Conservation (phyloP, 1,140 invertebrate genomes). For the Drosophila mauritiana region DNA sequence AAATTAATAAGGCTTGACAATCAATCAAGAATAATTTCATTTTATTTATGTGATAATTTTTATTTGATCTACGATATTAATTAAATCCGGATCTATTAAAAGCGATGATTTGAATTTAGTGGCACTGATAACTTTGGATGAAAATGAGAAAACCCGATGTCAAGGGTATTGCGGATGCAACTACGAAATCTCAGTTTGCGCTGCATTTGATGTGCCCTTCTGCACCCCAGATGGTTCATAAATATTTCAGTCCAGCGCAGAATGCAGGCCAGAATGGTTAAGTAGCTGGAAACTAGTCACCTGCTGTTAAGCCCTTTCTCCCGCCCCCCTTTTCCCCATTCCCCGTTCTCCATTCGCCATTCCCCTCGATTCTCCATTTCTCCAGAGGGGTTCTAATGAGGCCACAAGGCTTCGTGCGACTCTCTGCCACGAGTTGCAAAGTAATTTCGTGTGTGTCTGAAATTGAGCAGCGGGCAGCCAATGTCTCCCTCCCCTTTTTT, state of each 20-base stretch:
- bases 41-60: no score
- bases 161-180: conserved; percentile 3
- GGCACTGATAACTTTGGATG: not conserved
- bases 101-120: no score
- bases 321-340: not conserved
- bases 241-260: conserved; percentile 32
- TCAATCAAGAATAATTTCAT: not conserved
- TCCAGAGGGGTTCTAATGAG: conserved; percentile 48
- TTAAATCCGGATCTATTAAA: not conserved
- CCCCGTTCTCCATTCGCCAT: not conserved
- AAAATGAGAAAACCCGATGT: not conserved
- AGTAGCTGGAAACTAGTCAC: conserved; percentile 32
- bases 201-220: conserved; percentile 14
- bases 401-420: conserved; percentile 47
- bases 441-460: conserved; percentile 56
- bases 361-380: not conserved
- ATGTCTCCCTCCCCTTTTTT: conserved; percentile 8
- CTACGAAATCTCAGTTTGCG: not conserved
- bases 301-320: conserved; percentile 14
- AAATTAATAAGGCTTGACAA: not conserved
- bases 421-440: conserved; percentile 61
- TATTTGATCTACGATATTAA: no score
- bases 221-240: conserved; percentile 17
- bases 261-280: conserved; percentile 44
- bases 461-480: conserved; percentile 34